These are phyloP conservation scores for Alfaro cultratus DNA, from an alignment of 2,797 vertebrate species.

Conservation along the genomic window DNA sequence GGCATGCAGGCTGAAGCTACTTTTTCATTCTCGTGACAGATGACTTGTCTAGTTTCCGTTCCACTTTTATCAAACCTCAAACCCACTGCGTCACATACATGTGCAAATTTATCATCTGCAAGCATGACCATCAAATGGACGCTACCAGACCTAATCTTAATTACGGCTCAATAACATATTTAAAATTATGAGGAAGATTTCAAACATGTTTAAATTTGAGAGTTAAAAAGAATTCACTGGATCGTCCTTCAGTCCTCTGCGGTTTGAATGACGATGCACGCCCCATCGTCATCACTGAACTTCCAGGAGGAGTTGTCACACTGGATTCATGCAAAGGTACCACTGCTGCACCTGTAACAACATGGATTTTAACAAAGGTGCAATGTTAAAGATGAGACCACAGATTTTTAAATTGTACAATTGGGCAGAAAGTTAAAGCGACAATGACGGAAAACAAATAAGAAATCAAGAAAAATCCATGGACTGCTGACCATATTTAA, in stretches of 20 bases:
- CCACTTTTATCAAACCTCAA: conserved; percentile 22
- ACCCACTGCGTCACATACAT: background rate
- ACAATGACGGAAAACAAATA: background rate
- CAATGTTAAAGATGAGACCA: background rate
- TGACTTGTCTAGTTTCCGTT: conserved; percentile 54
- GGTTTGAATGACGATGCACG: background rate
- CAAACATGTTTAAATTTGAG: background rate
- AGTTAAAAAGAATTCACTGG: background rate
- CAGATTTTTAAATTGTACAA: background rate
- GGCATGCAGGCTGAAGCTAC: background rate
- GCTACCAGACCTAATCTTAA: background rate
- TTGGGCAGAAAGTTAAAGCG: background rate
- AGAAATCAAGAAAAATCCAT: background rate
- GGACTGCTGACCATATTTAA: background rate
- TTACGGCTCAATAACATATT: too few species aligned
- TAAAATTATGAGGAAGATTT: background rate
- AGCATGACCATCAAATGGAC: background rate
- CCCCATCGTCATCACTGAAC: background rate
- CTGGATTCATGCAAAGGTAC: background rate
- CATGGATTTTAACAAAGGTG: background rate
- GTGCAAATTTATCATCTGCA: background rate
- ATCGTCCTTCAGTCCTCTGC: background rate
- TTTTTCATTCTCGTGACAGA: background rate
- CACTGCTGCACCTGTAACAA: background rate
- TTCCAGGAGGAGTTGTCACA: background rate